Conservation (phyloP, 2,888 invertebrate genomes). For the Polydrusus pterygomalis region DNA sequence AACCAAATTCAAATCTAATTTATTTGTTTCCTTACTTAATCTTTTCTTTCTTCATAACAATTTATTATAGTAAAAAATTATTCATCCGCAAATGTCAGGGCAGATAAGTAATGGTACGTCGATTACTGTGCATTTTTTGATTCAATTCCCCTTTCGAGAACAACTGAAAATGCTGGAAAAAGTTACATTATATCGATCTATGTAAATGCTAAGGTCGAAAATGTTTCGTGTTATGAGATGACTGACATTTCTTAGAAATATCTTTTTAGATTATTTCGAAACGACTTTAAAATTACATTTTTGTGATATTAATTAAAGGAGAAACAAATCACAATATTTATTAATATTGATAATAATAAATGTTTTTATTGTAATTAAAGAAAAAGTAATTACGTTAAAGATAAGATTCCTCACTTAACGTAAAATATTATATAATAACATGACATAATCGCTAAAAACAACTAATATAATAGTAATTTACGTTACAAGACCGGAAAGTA, state of each 20-base stretch:
- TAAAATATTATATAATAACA: too few species aligned
- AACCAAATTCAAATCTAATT: conserved; percentile 13
- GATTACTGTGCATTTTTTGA: conserved; percentile 32
- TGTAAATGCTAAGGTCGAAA: conserved; percentile 41
- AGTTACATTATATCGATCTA: conserved; percentile 35
- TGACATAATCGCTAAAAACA: too few species aligned
- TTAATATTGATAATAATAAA: too few species aligned
- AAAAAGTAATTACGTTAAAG: too few species aligned
- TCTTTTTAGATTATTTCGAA: conserved; percentile 15
- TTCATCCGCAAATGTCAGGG: conserved; percentile 35
- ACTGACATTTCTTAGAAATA: conserved; percentile 35
- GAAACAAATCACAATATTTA: too few species aligned
- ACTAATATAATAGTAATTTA: too few species aligned
- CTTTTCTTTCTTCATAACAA: conserved; percentile 7
- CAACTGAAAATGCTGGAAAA: conserved; percentile 32
- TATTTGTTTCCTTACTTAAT: conserved; percentile 28
- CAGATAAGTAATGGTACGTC: conserved; percentile 34
- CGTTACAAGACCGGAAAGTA: too few species aligned
- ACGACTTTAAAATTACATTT: conserved; percentile 1
- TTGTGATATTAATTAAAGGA: not conserved
- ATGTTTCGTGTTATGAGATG: conserved; percentile 33
- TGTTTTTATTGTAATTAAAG: too few species aligned
- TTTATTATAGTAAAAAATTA: conserved; percentile 25
- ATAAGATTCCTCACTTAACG: too few species aligned
- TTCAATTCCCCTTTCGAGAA: conserved; percentile 28